phyloP scores from a whole-genome alignment of 2,888 invertebrate species.

The Carcina quercana region DNA sequence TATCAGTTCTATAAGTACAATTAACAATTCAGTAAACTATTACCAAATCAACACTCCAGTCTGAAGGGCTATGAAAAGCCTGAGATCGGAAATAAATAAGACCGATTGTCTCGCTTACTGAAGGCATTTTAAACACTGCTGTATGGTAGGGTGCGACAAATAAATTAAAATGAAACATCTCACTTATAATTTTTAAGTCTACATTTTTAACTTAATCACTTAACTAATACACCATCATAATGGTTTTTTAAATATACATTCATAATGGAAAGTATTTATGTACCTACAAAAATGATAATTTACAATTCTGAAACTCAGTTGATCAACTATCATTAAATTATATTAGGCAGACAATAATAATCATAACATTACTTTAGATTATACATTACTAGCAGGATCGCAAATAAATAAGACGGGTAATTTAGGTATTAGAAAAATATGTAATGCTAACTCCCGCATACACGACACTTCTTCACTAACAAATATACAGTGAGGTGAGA shows the following conservation, averaged over 20 bases:
- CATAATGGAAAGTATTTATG: slow-evolving; percentile 55
- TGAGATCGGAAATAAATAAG: slow-evolving; percentile 65
- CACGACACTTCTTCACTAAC: slow-evolving; percentile 27
- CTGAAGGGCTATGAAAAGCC: slow-evolving; percentile 62
- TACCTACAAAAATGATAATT: slow-evolving; percentile 43
- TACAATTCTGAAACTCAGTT: slow-evolving; percentile 36
- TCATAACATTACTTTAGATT: slow-evolving; percentile 25
- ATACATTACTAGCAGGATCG: slow-evolving; percentile 19
- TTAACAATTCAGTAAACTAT: slow-evolving; percentile 67
- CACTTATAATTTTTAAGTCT: slow-evolving; percentile 47
- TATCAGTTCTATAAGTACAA: slow-evolving; percentile 71
- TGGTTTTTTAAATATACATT: slow-evolving; percentile 53
- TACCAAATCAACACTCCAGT: slow-evolving; percentile 64
- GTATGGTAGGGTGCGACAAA: slow-evolving; percentile 16
- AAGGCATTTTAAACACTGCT: slow-evolving; percentile 19
- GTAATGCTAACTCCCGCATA: slow-evolving; percentile 22
- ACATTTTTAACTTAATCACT: slow-evolving; percentile 48
- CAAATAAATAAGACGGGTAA: slow-evolving; percentile 22
- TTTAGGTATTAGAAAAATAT: slow-evolving; percentile 26
- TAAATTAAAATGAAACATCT: slow-evolving; percentile 30
- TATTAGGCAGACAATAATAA: slow-evolving; percentile 39
- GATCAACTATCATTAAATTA: slow-evolving; percentile 37
- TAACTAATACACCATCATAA: slow-evolving; percentile 48
- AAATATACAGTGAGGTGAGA: slow-evolving; percentile 34
- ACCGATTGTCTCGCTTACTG: slow-evolving; percentile 28